Evolutionary conservation across 1,140 invertebrate species (phyloP).

Genomic region (Neuroterus valhalla): DNA sequence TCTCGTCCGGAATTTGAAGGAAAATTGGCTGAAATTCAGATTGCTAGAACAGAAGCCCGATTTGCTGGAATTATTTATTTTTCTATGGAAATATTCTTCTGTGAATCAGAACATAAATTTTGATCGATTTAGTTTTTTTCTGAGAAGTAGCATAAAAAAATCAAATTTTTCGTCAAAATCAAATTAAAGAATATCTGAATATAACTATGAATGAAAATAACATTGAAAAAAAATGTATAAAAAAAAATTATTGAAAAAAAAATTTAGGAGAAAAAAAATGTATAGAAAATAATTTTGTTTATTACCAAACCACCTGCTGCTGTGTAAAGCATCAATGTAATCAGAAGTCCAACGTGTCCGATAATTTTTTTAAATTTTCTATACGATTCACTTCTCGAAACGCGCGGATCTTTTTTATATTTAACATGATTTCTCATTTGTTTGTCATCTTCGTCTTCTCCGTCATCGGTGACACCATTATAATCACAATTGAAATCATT

Average conservation of each 20-base stretch:
- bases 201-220: constrained; percentile 39
- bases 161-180: background rate
- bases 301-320: constrained; percentile 84
- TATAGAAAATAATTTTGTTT: constrained; percentile 30
- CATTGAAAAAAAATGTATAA: constrained; percentile 32
- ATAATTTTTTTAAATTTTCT: constrained; percentile 77
- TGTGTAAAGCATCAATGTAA: constrained; percentile 84
- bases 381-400: constrained; percentile 35
- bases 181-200: background rate
- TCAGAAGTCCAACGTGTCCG: constrained; percentile 82
- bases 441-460: background rate
- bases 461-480: constrained; percentile 15
- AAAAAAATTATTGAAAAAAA: constrained; percentile 41
- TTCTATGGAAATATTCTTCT: background rate
- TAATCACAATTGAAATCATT: constrained; percentile 25
- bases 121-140: too few species aligned
- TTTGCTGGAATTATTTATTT: background rate
- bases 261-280: constrained; percentile 42
- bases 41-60: background rate
- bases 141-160: background rate
- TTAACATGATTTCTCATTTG: background rate
- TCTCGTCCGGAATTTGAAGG: constrained; percentile 17
- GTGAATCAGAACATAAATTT: background rate
- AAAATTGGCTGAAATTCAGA: background rate
- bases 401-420: background rate